phyloP scores from a whole-genome alignment of 35 echinoderm and acorn worm genomes.

The Amphiura filiformis region DNA sequence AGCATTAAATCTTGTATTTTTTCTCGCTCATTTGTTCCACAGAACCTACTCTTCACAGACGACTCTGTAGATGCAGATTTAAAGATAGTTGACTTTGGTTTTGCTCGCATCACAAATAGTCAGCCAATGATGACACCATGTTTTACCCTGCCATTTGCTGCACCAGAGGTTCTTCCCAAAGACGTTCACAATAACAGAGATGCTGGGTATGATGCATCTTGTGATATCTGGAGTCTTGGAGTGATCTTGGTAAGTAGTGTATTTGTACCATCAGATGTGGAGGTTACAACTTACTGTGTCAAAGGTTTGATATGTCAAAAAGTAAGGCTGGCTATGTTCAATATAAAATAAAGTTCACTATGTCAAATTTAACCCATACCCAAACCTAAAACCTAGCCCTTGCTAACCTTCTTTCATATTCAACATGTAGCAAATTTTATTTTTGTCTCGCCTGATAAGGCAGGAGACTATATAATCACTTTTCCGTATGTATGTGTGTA shows the following conservation, averaged over 20 bases:
- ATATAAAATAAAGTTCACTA: too few relatives aligned
- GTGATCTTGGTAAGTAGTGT: constrained; percentile 90
- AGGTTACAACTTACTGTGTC: too few relatives aligned
- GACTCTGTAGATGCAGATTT: constrained; percentile 85
- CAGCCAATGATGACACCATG: constrained; percentile 95
- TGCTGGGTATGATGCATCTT: constrained; percentile 86
- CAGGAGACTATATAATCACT: too few relatives aligned
- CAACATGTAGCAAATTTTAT: too few relatives aligned
- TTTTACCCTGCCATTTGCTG: constrained; percentile 88
- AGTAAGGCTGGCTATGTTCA: too few relatives aligned
- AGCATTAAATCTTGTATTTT: not conserved
- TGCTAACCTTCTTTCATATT: too few relatives aligned
- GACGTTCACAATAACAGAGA: constrained; percentile 39
- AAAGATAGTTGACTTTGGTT: constrained; percentile 98
- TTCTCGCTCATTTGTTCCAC: not conserved
- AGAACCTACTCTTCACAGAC: constrained; percentile 91
- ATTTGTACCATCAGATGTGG: too few relatives aligned
- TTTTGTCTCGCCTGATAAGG: too few relatives aligned
- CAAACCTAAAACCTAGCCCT: too few relatives aligned
- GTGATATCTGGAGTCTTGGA: constrained; percentile 97
- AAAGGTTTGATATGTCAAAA: too few relatives aligned
- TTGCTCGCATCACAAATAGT: constrained; percentile 86
- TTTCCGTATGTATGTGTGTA: too few relatives aligned
- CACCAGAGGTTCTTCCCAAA: constrained; percentile 87
- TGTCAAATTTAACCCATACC: too few relatives aligned